phyloP scores from a whole-genome alignment of 2,888 invertebrate genomes.

The Piscicola geometra region DNA sequence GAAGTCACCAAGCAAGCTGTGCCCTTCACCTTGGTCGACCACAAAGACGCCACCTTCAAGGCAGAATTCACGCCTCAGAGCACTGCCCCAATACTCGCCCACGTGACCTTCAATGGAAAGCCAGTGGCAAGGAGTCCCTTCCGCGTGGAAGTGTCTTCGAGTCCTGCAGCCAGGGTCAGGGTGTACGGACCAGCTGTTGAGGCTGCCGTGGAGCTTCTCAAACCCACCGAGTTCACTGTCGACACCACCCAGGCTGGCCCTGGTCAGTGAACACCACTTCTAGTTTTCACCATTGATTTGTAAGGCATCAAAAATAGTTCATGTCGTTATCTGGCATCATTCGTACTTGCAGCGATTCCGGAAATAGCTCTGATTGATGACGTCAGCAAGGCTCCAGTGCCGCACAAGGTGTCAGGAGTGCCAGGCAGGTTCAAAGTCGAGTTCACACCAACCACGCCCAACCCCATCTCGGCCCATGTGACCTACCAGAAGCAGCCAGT shows the following conservation, averaged over 20 bases:
- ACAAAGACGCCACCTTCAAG: constrained; percentile 72
- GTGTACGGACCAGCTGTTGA: constrained; percentile 77
- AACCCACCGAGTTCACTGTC: constrained; percentile 75
- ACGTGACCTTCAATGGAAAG: constrained; percentile 74
- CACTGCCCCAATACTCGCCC: constrained; percentile 69
- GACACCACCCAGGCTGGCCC: constrained; percentile 78
- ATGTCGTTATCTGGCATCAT: too few species aligned
- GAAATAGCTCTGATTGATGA: neutral
- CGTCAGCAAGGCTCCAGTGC: neutral
- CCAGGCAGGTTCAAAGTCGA: neutral
- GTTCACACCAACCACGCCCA: neutral
- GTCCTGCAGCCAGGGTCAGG: constrained; percentile 70
- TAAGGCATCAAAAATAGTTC: too few species aligned
- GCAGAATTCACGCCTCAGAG: constrained; percentile 66
- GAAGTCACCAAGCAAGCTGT: constrained; percentile 72
- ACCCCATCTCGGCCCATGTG: constrained; percentile 25
- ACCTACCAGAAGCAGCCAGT: constrained; percentile 30
- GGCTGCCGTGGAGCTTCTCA: constrained; percentile 70
- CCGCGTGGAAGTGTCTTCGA: constrained; percentile 65
- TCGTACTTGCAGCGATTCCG: neutral
- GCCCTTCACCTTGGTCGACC: constrained; percentile 70
- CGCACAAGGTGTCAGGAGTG: neutral
- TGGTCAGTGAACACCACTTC: constrained; percentile 55
- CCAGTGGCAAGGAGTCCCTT: constrained; percentile 78
- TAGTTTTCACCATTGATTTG: too few species aligned